A percentile compares a stretch with the other conserved stretches of the same genome.
Conservation (phyloP, 2,113 vertebrate genomes). For the Tringa solitaria region DNA sequence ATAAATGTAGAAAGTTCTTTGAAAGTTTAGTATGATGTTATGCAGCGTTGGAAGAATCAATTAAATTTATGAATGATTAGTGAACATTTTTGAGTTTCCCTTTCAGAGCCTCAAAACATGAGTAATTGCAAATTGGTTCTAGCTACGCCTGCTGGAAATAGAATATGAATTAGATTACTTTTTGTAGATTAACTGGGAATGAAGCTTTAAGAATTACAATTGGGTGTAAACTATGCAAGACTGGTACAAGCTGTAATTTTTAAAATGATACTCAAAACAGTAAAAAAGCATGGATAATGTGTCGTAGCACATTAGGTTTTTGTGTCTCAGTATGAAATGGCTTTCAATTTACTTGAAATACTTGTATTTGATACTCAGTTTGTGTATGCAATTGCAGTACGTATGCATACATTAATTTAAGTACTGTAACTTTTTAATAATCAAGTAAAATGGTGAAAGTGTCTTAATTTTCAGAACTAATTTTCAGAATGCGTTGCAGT, state of each 20-base stretch:
- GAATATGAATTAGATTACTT: not conserved
- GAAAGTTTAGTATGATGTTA: not conserved
- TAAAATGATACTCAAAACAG: not conserved
- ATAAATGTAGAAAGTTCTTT: not conserved
- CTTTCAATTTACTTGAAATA: not conserved
- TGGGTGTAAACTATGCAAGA: not conserved
- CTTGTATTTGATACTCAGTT: not conserved
- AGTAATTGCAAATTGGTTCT: not conserved
- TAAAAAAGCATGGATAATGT: not conserved
- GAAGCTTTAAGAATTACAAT: not conserved
- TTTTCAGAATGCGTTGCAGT: not conserved
- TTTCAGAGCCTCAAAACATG: not conserved
- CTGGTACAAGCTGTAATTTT: not conserved
- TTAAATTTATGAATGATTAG: not conserved
- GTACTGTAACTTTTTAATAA: not conserved
- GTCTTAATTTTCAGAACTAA: not conserved
- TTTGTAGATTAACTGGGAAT: not conserved
- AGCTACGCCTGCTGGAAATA: not conserved
- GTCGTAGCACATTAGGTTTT: not conserved
- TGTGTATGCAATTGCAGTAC: not conserved
- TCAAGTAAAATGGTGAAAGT: not conserved
- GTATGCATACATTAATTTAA: rapidly evolving
- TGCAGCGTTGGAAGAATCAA: not conserved
- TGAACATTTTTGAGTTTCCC: not conserved
- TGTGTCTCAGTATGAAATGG: not conserved